phyloP scores from a whole-genome alignment of 1,140 invertebrate species.

The Diorhabda elongata region DNA sequence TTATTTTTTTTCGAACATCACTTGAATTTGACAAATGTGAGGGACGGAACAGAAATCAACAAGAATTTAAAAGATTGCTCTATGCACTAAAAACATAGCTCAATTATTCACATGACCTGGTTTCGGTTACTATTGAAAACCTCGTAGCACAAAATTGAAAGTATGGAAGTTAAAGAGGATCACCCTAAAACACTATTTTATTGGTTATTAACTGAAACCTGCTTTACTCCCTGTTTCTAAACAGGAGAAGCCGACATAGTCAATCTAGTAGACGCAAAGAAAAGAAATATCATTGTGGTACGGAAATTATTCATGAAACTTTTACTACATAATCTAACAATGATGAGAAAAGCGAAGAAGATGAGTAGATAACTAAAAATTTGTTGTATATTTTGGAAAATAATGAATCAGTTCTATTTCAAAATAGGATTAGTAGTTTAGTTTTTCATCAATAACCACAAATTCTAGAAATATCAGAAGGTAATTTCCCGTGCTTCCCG shows the following conservation, averaged over 20 bases:
- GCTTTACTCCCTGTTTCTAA: conserved; percentile 1
- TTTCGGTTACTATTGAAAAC: not conserved
- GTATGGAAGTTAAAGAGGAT: not conserved
- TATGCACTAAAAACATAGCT: too few relatives aligned
- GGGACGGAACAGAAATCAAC: too few relatives aligned
- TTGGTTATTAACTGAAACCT: not conserved
- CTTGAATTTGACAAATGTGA: too few relatives aligned
- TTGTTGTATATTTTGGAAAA: not conserved
- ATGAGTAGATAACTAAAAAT: not conserved
- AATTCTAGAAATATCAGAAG: too few relatives aligned
- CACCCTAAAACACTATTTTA: conserved; percentile 1
- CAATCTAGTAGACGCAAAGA: not conserved
- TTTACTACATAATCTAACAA: not conserved
- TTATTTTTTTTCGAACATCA: not conserved
- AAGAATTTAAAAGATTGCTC: too few relatives aligned
- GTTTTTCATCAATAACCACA: too few relatives aligned
- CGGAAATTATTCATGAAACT: not conserved
- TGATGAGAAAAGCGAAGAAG: conserved; percentile 4
- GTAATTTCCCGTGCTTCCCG: too few relatives aligned
- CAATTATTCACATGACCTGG: not conserved
- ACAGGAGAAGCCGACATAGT: conserved; percentile 3
- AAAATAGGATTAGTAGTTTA: too few relatives aligned
- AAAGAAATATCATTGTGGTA: not conserved
- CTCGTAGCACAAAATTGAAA: not conserved
- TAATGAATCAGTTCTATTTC: too few relatives aligned